Percentiles rank a stretch among this genome's conserved stretches.
Evolutionary conservation across 1,140 invertebrate genomes (phyloP).

Genomic region (Meloidogyne floridensis): DNA sequence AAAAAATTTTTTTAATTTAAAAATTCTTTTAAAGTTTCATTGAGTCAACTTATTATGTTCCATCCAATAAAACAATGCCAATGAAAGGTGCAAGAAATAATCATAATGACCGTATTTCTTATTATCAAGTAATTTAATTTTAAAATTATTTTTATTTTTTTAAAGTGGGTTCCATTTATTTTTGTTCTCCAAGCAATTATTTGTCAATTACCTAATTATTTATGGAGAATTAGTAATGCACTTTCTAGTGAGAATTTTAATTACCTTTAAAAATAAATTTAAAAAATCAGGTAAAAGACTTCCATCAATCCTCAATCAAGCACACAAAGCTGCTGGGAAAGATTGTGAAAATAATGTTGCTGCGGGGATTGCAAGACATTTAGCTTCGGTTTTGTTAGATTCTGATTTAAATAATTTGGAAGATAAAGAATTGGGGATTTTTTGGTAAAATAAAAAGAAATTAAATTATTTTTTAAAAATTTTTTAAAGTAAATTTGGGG

Average conservation of each 20-base stretch:
- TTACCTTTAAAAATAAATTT: neutral
- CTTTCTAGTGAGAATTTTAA: conserved; percentile 12
- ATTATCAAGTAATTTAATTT: conserved; percentile 7
- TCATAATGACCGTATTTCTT: neutral
- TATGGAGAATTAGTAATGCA: conserved; percentile 19
- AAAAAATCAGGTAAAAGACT: conserved; percentile 21
- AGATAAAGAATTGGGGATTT: neutral
- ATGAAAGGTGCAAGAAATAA: neutral
- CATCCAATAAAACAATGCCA: neutral
- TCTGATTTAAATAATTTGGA: neutral
- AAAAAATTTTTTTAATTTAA: neutral
- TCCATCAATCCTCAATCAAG: neutral
- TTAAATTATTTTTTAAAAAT: neutral
- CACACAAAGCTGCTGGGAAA: neutral
- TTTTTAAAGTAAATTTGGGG: neutral
- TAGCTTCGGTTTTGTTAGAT: neutral
- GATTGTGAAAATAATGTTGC: conserved; percentile 6
- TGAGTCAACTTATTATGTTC: conserved; percentile 4
- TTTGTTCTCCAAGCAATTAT: conserved; percentile 17
- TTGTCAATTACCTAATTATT: conserved; percentile 17
- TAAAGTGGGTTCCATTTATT: conserved; percentile 31
- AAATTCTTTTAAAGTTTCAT: neutral
- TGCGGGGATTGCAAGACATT: neutral
- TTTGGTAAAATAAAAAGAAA: neutral
- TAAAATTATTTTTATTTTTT: neutral